phyloP scores from a whole-genome alignment of 2,888 invertebrate species.

The Nebria salina region DNA sequence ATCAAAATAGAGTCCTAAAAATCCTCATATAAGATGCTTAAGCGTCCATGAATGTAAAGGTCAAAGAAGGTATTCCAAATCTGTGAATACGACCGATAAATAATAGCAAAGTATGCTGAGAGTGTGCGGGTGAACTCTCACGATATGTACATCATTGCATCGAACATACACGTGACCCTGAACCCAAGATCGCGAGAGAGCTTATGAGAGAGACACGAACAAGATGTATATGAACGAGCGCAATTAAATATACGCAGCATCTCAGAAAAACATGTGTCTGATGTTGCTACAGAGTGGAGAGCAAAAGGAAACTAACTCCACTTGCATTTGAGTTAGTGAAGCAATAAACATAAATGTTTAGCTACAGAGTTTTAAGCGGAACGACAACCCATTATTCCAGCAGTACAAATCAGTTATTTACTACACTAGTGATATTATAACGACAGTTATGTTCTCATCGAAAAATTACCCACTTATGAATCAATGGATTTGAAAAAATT shows the following conservation, averaged over 20 bases:
- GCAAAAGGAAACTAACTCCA: conserved; percentile 11
- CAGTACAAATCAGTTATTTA: background rate
- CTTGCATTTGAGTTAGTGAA: conserved; percentile 14
- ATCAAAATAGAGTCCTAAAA: background rate
- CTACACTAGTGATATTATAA: background rate
- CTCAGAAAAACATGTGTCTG: conserved; percentile 38
- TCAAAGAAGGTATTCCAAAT: conserved; percentile 1
- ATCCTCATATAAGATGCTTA: background rate
- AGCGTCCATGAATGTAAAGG: background rate
- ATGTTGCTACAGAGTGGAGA: background rate
- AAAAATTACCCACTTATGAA: background rate
- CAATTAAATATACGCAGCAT: conserved; percentile 43
- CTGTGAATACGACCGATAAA: background rate
- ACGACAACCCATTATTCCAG: background rate
- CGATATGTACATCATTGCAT: conserved; percentile 17
- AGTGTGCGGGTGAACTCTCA: conserved; percentile 16
- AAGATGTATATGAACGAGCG: conserved; percentile 22
- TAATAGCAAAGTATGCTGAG: background rate
- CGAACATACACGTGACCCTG: conserved; percentile 32
- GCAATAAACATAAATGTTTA: conserved; percentile 8
- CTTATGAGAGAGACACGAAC: conserved; percentile 7
- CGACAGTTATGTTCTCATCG: background rate
- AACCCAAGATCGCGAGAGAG: conserved; percentile 25
- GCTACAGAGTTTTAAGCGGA: background rate
- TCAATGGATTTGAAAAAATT: background rate